phyloP scores from a whole-genome alignment of 2,888 invertebrate genomes.

The Microctonus brassicae region DNA sequence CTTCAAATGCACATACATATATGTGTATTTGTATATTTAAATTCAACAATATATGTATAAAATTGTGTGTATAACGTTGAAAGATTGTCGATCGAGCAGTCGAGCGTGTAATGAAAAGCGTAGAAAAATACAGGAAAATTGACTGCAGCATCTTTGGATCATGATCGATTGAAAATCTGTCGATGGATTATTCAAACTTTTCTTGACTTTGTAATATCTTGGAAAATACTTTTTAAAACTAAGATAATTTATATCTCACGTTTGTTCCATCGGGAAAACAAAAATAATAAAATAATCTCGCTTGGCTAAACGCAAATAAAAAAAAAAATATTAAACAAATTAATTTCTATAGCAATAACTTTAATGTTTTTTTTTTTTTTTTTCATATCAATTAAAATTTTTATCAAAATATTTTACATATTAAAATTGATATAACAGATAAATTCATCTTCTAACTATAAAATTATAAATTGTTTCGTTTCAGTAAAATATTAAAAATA shows the following conservation, averaged over 20 bases:
- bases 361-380: no score
- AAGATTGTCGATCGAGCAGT: constrained; percentile 14
- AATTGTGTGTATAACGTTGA: not conserved
- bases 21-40: not conserved
- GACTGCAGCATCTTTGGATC: not conserved
- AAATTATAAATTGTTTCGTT: no score
- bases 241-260: not conserved
- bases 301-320: no score
- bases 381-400: no score
- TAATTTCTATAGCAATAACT: no score
- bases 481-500: no score
- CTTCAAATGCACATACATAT: not conserved
- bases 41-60: not conserved
- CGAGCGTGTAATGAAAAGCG: not conserved
- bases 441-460: no score
- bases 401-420: no score
- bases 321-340: no score
- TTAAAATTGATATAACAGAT: no score
- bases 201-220: constrained; percentile 3
- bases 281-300: no score
- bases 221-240: not conserved
- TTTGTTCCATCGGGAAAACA: no score
- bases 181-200: constrained; percentile 23
- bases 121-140: not conserved
- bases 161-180: constrained; percentile 32